Base-by-base conservation (phyloP, 2,797 vertebrate species). In the Bovichtus diacanthus region DNA sequence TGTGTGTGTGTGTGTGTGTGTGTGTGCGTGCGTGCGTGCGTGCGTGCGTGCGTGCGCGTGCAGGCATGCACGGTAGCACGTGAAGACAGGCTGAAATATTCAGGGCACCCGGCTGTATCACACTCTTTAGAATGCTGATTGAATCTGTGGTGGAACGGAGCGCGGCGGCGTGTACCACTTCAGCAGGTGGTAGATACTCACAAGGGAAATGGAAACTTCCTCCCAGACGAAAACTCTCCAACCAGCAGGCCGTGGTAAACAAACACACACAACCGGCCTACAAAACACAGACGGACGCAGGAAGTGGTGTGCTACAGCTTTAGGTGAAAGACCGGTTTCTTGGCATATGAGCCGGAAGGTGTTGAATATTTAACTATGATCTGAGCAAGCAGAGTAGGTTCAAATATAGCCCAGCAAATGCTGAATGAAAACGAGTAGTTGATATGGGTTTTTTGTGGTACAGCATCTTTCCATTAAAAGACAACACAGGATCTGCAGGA, bases 121-220 rank as follows among this genome's bases (percentile, higher is more conserved):
- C 23, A 29, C 11, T 66, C 65, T 47, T 23, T 23, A 23, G 1
- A 50, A 36, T 5, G 21, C 54, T 36, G 55, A 77, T 8, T 63
- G 19, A 70, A 50, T 38, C 51, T 18, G 1, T 34, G 44, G 11
- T 67, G 54, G 34, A 74, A 23, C 11, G 18, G 13, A 43, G 31
- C 16, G 11, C 21, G 68, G 59, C 9, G 0, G 15, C 0, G 4
- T 60, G 44, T 10, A 19, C 34, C 46, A 71, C 78, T 71, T 78
- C 50, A 74, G 66, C 59, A 70, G 43, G 25, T 19, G 1, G 64
- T 36, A 77, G 62, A 11, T 46, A 8, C 49, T 64, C 63, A 21
- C 78, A 71, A 55, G 56, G 56, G 79, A 76, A 82, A 76, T 46
- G 60, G 49, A 69, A 60, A 64, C 74, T 74, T 85, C 82, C 74